Evolutionary conservation across 2,797 vertebrate genomes (phyloP).

Genomic region (Malurus splendens): DNA sequence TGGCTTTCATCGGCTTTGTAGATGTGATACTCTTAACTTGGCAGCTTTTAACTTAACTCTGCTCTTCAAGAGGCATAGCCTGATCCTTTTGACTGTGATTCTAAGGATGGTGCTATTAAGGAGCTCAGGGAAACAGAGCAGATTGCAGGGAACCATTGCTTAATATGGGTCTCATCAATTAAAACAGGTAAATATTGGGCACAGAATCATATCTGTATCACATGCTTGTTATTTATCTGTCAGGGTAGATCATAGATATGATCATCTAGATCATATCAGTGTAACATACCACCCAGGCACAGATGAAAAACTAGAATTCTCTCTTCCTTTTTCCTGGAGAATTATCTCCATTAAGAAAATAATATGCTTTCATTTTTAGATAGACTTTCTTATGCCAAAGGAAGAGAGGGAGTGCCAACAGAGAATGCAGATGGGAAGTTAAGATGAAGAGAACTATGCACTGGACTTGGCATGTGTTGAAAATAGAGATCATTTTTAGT

Average conservation of each 20-base stretch:
- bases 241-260: not conserved
- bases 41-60: slow-evolving; percentile 24
- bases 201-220: not conserved
- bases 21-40: not conserved
- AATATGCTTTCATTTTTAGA: not conserved
- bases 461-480: not conserved
- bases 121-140: not conserved
- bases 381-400: not conserved
- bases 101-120: not conserved
- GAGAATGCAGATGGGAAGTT: slow-evolving; percentile 3
- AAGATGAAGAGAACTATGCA: not conserved
- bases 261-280: not conserved
- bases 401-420: not conserved
- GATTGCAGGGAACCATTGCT: not conserved
- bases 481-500: not conserved
- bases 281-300: slow-evolving; percentile 8
- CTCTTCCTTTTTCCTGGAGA: slow-evolving; percentile 9
- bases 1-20: not conserved
- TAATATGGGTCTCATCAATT: not conserved
- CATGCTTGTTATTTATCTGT: not conserved
- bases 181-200: not conserved
- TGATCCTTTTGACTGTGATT: not conserved
- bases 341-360: slow-evolving; percentile 2
- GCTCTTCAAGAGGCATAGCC: not conserved
- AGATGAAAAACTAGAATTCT: not conserved